Conservation (phyloP, 2,888 invertebrate species). For the Pyrgus malvae region DNA sequence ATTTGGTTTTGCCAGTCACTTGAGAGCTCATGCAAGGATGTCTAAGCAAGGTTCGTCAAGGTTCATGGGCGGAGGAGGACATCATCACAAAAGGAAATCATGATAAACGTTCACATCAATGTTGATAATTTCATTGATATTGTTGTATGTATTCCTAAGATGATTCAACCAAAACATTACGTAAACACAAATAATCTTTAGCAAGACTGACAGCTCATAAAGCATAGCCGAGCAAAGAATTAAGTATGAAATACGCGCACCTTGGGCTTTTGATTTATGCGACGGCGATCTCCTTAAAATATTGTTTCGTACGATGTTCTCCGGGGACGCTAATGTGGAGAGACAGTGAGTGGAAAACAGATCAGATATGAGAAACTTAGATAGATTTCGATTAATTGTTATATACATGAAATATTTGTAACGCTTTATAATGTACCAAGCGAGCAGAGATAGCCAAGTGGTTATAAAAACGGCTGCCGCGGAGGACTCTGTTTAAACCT, state of each 20-base stretch:
- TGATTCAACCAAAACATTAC: not conserved
- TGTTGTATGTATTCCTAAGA: not conserved
- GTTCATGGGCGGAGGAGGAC: no score
- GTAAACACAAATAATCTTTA: constrained; percentile 42
- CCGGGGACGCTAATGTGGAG: constrained; percentile 32
- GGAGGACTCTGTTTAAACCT: no score
- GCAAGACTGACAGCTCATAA: constrained; percentile 64
- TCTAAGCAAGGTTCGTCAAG: no score
- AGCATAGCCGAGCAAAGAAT: constrained; percentile 70
- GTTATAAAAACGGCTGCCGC: no score
- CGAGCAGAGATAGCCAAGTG: no score
- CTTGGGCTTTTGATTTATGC: constrained; percentile 75
- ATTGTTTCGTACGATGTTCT: constrained; percentile 42
- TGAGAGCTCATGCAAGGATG: no score
- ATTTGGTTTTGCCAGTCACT: no score
- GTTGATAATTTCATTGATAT: not conserved
- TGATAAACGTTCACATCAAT: no score
- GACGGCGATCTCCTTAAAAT: constrained; percentile 57
- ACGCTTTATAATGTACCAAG: no score
- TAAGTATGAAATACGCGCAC: constrained; percentile 80
- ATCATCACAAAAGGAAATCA: no score
- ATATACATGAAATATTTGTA: no score
- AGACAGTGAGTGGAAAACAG: constrained; percentile 26
- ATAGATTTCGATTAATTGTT: no score
- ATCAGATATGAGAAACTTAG: constrained; percentile 12